Percentiles rank a stretch among this genome's conserved stretches.
Conservation (phyloP, 2,797 vertebrate species). For the Phataginus tetradactyla region DNA sequence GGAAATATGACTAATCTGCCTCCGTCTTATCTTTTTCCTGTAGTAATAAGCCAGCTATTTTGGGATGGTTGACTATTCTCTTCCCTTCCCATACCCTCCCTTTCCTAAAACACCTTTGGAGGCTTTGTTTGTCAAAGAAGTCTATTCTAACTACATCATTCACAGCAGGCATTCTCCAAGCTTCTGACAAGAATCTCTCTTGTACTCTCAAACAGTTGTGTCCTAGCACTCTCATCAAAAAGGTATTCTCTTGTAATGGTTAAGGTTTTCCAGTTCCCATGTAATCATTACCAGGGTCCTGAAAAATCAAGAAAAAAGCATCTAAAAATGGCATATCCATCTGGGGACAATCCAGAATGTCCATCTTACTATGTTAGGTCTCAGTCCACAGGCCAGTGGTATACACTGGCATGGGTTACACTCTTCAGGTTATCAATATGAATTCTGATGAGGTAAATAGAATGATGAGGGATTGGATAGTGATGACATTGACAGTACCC, state of each 20-base stretch:
- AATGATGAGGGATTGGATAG: background rate
- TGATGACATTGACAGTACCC: background rate
- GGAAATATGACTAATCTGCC: slow-evolving; percentile 82
- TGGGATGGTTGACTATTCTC: slow-evolving; percentile 69
- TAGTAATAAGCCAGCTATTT: slow-evolving; percentile 82
- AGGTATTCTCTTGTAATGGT: too few relatives aligned
- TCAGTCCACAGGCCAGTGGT: background rate
- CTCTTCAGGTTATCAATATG: background rate
- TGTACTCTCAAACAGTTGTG: background rate
- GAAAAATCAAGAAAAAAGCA: background rate
- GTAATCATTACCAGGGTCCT: background rate
- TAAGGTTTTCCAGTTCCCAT: background rate
- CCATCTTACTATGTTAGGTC: background rate
- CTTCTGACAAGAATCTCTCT: background rate
- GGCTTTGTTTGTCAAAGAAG: slow-evolving; percentile 46
- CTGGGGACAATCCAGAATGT: background rate
- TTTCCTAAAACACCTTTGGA: slow-evolving; percentile 73
- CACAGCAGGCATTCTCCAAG: background rate
- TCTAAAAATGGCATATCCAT: background rate
- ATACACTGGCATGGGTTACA: background rate
- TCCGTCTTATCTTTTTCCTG: slow-evolving; percentile 83
- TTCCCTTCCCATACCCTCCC: slow-evolving; percentile 69
- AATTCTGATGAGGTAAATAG: background rate
- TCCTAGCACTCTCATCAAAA: background rate
- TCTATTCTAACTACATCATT: background rate